A percentile compares a stretch with the other conserved stretches of the same genome.
phyloP scores from a whole-genome alignment of 2,888 invertebrate genomes.

The Tetranychus truncatus region DNA sequence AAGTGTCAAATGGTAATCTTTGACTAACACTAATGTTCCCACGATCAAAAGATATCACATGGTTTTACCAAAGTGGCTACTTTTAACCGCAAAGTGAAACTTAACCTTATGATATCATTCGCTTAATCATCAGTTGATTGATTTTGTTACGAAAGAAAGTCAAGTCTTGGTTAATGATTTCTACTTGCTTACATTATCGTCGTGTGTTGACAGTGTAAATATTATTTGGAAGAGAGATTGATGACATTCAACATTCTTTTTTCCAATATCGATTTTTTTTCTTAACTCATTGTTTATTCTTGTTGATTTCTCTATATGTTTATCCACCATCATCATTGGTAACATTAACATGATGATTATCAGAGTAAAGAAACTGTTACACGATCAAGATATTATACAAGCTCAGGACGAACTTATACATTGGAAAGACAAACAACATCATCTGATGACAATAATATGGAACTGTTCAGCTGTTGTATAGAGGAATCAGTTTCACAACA shows the following conservation, averaged over 20 bases:
- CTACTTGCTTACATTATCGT: too few species aligned
- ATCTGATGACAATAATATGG: constrained; percentile 12
- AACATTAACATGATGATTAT: background rate
- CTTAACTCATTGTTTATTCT: background rate
- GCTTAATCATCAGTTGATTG: too few species aligned
- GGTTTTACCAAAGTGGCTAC: too few species aligned
- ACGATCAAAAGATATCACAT: too few species aligned
- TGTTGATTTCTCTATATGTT: background rate
- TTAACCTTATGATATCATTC: too few species aligned
- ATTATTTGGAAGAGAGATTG: too few species aligned
- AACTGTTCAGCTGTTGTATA: constrained; percentile 14
- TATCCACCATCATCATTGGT: background rate
- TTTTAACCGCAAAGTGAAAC: too few species aligned
- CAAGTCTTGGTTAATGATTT: too few species aligned
- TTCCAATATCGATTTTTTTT: background rate
- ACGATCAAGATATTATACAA: constrained; percentile 8
- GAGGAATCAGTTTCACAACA: constrained; percentile 13
- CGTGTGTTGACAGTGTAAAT: too few species aligned
- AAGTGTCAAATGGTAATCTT: background rate
- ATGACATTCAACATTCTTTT: background rate
- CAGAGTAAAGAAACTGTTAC: constrained; percentile 3
- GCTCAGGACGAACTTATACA: constrained; percentile 6
- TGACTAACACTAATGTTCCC: too few species aligned
- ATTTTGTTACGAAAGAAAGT: too few species aligned
- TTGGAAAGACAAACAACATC: constrained; percentile 17